Evolutionary conservation across 2,113 vertebrate species (phyloP).

Genomic region (Anguilla rostrata): DNA sequence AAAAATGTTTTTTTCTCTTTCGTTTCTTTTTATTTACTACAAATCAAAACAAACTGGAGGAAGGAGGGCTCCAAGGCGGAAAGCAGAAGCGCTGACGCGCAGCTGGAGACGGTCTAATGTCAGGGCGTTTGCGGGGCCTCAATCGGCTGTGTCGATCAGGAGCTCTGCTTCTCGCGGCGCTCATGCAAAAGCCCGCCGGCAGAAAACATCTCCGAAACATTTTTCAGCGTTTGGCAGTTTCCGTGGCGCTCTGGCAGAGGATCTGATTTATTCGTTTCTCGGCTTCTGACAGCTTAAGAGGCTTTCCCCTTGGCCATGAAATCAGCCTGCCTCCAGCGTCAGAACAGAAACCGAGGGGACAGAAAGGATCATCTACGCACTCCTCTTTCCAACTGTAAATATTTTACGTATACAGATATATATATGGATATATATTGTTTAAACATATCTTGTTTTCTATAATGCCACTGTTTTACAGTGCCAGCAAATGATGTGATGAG

Average conservation of each 20-base stretch:
- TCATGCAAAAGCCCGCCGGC: constrained; percentile 54
- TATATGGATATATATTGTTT: constrained; percentile 27
- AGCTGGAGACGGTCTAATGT: constrained; percentile 40
- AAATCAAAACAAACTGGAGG: constrained; percentile 41
- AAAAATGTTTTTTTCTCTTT: constrained; percentile 17
- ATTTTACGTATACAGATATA: constrained; percentile 46
- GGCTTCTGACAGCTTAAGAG: constrained; percentile 59
- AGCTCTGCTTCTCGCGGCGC: not conserved
- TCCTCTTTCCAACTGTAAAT: constrained; percentile 55
- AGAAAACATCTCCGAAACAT: constrained; percentile 48
- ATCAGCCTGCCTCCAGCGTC: constrained; percentile 33
- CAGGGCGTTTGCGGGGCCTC: constrained; percentile 44
- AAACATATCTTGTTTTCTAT: constrained; percentile 54
- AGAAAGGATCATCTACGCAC: constrained; percentile 38
- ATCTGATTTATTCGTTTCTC: constrained; percentile 58
- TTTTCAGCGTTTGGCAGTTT: constrained; percentile 56
- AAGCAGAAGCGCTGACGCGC: constrained; percentile 36
- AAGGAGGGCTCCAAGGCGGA: constrained; percentile 23
- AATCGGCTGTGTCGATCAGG: constrained; percentile 36
- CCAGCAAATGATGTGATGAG: constrained; percentile 28
- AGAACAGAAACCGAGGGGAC: constrained; percentile 31
- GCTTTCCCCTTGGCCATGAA: constrained; percentile 52
- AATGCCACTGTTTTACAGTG: constrained; percentile 57
- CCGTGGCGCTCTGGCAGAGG: constrained; percentile 49
- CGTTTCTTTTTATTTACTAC: constrained; percentile 48